Evolutionary conservation across 2,888 invertebrate genomes (phyloP), one percentile per base, ranked within the genome.

Genomic region (Drosophila siamana): DNA sequence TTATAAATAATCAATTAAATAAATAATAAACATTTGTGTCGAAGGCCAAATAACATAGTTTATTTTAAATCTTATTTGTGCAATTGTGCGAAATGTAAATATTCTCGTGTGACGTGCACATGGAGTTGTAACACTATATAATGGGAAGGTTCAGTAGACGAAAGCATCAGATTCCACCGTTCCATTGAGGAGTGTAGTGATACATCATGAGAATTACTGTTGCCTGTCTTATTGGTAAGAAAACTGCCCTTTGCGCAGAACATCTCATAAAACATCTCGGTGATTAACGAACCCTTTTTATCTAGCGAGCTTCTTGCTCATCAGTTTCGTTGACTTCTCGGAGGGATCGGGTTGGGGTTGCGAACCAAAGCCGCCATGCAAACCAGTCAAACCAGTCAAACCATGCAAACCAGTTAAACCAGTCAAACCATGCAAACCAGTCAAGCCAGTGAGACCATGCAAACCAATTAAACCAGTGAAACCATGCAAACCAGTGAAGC

Each of bases 211-310:
- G n/a, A 38, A 1, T 26, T 28, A n/a, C 36, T 8, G 2, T 46
- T 38, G 11, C 15, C 56, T 56, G 46, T 56, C 46, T 56, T 16
- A 26, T 19, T 38, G 56, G 56, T 56, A 56, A 24, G 6, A 24
- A n/a, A 33, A 4, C 11, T 13, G 2, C 19, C 7, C 26, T 26
- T 26, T 26, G 26, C 16, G 6, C 1, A 13, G 7, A 40, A 4
- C n/a, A 40, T 26, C 26, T 26, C 6, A 6, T 26, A 11, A 5
- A 33, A 33, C 4, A n/a, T n/a, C n/a, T n/a, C n/a, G n/a, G 33
- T n/a, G 33, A 33, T 33, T n/a, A n/a, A n/a, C 33, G 11, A 4
- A 33, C n/a, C 33, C n/a, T n/a, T 1, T 33, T n/a, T 5, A 30
- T 30, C 1, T 36, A 56, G 56, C 36, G 24, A 56, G 56, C 36